Base-by-base conservation (phyloP, 2,113 vertebrate genomes). In the Melanocharis versteri region DNA sequence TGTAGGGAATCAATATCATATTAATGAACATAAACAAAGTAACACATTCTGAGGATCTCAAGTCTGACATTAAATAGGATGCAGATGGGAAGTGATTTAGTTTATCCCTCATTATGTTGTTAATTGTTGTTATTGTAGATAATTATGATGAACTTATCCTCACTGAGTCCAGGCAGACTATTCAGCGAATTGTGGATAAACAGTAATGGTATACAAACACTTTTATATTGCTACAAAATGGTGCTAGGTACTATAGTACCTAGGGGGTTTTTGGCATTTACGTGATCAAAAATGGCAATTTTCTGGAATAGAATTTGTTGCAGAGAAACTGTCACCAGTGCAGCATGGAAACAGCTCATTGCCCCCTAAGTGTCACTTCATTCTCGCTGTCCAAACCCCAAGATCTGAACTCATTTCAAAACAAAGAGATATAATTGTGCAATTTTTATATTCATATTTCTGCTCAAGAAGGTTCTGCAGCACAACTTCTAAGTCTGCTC, bases 111-210 rank as follows among this genome's bases (percentile, higher is more conserved):
- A 81, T 92, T 95, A 88, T 91, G 60, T 40, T 93, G 68, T 56
- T 96, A 94, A 86, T 96, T 93, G 87, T 94, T 95, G 88, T 94
- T 92, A 68, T 92, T 84, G 88, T 68, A 57, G 83, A 78, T 93
- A 87, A 91, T 91, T 90, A 82, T 77, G 93, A 95, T 83, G 86
- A 94, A 78, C 56, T 35, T 62, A 39, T 80, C 69, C 30, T 76
- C 68, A 35, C 48, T 83, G 75, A 21, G 4, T 64, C 76, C 62
- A 88, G 56, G 60, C 93, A 95, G 79, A 77, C 47, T 68, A 37
- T 53, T 42, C 76, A 80, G 64, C 68, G 57, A 91, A 81, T 89
- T 93, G 92, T 93, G 88, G 88, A 68, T 89, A 90, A 96, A 96
- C 80, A 88, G 83, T 62, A 77, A 40, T 42, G 88, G 35, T 75